Evolutionary conservation across 2,888 invertebrate genomes (phyloP).

Genomic region (Hypolimnas misippus): DNA sequence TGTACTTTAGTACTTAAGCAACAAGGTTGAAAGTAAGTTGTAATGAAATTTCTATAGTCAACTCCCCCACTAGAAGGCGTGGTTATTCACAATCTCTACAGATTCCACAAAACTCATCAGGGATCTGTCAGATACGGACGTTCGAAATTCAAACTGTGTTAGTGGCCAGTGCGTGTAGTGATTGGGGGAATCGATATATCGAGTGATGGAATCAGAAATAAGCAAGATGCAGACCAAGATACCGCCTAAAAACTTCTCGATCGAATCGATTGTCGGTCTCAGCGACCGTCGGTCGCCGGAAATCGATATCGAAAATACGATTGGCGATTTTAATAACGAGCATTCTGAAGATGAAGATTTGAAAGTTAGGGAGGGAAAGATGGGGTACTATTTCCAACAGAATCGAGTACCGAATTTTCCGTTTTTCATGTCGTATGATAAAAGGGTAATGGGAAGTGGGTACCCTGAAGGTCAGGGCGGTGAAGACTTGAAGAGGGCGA

Average conservation of each 20-base stretch:
- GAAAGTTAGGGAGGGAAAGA: constrained; percentile 68
- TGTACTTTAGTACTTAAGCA: background rate
- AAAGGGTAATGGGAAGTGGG: constrained; percentile 61
- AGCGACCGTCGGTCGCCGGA: constrained; percentile 71
- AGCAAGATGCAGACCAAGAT: constrained; percentile 74
- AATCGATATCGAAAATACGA: constrained; percentile 76
- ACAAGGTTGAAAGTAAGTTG: constrained; percentile 20
- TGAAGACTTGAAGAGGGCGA: constrained; percentile 75
- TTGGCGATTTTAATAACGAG: constrained; percentile 64
- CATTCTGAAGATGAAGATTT: constrained; percentile 72
- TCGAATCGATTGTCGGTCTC: constrained; percentile 85
- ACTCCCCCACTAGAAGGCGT: constrained; percentile 48
- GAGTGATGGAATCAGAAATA: constrained; percentile 73
- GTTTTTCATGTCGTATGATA: constrained; percentile 79
- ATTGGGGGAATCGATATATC: constrained; percentile 15
- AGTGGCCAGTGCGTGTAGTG: constrained; percentile 48
- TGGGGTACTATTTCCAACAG: constrained; percentile 76
- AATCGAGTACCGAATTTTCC: constrained; percentile 76
- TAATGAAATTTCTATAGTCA: background rate
- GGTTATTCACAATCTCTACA: constrained; percentile 42
- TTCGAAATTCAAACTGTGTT: constrained; percentile 42
- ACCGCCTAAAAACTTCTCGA: constrained; percentile 85
- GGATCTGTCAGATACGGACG: constrained; percentile 46
- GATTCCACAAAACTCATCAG: constrained; percentile 43
- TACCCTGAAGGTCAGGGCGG: constrained; percentile 52